Evolutionary conservation across 2,113 vertebrate species (phyloP).

Genomic region (Melanocharis versteri): DNA sequence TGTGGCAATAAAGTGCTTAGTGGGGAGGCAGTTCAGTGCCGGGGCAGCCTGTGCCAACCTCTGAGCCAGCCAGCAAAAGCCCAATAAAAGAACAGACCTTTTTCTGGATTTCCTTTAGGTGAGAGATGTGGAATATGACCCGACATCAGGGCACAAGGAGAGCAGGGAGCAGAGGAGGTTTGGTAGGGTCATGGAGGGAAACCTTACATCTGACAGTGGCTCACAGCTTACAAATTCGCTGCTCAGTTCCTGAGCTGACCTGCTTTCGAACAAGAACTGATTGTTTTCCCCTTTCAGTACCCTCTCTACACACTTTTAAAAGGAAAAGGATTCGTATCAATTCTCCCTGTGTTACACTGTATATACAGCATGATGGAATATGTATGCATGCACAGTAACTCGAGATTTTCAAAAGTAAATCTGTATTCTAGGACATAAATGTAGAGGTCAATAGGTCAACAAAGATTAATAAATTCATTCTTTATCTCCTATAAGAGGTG

Average conservation of each 20-base stretch:
- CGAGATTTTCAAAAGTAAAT: not conserved
- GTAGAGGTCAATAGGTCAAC: not conserved
- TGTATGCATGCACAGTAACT: not conserved
- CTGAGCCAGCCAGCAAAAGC: not conserved
- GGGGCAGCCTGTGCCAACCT: not conserved
- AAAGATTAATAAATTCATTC: not conserved
- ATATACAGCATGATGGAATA: not conserved
- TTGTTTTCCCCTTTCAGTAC: not conserved
- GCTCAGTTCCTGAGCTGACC: not conserved
- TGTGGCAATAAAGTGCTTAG: not conserved
- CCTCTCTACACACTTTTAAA: not conserved
- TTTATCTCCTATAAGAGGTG: not conserved
- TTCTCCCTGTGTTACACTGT: not conserved
- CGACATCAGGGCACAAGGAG: not conserved
- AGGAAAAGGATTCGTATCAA: not conserved
- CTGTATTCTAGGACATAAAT: not conserved
- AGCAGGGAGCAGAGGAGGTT: not conserved
- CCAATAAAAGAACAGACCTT: not conserved
- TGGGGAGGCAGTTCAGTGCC: not conserved
- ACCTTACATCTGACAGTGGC: not conserved
- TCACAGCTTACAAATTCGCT: not conserved
- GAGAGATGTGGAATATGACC: not conserved
- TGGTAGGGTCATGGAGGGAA: not conserved
- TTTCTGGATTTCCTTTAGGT: not conserved
- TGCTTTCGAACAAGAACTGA: not conserved